These are phyloP conservation scores for Microtus ochrogaster DNA, from an alignment of 2,113 vertebrate genomes.

Conservation along the genomic window DNA sequence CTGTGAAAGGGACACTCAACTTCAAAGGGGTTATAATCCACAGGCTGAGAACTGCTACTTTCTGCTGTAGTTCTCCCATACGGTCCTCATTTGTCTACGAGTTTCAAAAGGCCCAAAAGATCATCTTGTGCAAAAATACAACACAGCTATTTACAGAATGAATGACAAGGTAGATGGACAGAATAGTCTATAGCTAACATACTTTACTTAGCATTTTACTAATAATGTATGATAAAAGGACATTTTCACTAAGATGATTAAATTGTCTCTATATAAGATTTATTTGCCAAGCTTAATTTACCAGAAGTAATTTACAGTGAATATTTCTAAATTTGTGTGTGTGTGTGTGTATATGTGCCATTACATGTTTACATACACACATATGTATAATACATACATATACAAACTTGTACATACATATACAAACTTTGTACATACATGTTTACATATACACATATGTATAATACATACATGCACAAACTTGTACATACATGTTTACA, in stretches of 20 bases:
- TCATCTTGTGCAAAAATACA: neutral
- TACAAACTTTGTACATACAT: too few species aligned
- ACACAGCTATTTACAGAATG: neutral
- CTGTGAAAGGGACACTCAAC: neutral
- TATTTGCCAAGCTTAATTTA: conserved; percentile 39
- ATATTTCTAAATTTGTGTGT: conserved; percentile 4
- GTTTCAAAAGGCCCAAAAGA: conserved; percentile 9
- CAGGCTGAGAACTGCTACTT: neutral
- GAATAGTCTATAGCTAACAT: neutral
- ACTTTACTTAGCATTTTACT: neutral
- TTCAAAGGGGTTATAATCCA: neutral
- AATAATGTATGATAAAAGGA: neutral
- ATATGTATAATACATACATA: neutral
- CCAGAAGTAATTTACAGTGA: conserved; percentile 11
- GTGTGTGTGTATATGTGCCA: neutral
- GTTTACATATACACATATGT: too few species aligned
- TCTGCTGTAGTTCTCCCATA: neutral
- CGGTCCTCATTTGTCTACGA: neutral
- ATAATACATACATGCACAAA: too few species aligned
- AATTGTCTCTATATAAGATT: neutral
- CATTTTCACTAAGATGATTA: conserved; percentile 28
- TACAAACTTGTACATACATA: too few species aligned
- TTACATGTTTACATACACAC: too few species aligned
- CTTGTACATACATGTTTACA: neutral
- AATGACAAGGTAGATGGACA: neutral